Conservation (phyloP, 2,888 invertebrate genomes). For the Trissonchulus latispiculum region DNA sequence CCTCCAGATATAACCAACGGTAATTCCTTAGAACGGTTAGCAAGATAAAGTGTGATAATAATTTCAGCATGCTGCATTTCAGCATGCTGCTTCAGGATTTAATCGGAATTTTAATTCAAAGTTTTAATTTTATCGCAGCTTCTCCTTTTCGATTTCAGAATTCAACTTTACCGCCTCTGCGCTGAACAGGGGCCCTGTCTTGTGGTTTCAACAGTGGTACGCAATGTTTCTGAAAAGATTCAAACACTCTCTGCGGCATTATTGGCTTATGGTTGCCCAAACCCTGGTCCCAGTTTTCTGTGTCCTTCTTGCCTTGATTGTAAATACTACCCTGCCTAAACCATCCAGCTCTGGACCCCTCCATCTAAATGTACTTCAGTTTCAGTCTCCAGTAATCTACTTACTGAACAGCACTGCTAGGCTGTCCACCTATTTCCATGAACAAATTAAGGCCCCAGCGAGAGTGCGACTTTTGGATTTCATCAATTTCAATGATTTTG, state of each 20-base stretch:
- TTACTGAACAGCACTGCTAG: too few relatives aligned
- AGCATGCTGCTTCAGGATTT: too few relatives aligned
- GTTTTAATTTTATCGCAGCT: too few relatives aligned
- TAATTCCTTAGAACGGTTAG: too few relatives aligned
- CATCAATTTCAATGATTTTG: not conserved
- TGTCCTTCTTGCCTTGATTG: conserved; percentile 56
- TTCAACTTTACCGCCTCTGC: not conserved
- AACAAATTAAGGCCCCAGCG: not conserved
- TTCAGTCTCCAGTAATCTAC: not conserved
- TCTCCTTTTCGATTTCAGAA: not conserved
- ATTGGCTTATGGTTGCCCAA: conserved; percentile 53
- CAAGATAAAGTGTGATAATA: too few relatives aligned
- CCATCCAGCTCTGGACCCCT: conserved; percentile 50
- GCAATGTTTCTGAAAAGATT: conserved; percentile 61
- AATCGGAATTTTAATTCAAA: too few relatives aligned
- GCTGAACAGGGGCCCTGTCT: conserved; percentile 39
- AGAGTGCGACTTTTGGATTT: not conserved
- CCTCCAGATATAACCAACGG: too few relatives aligned
- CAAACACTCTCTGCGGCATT: conserved; percentile 58
- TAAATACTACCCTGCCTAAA: conserved; percentile 51
- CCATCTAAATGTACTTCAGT: conserved; percentile 49
- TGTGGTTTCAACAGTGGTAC: conserved; percentile 55
- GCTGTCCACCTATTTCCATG: not conserved
- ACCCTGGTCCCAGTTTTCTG: conserved; percentile 60
- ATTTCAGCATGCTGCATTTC: too few relatives aligned